Percentiles rank a stretch among this genome's conserved stretches.
These are phyloP conservation scores for Spodoptera picta DNA, from an alignment of 2,888 invertebrate genomes.

Conservation along the genomic window DNA sequence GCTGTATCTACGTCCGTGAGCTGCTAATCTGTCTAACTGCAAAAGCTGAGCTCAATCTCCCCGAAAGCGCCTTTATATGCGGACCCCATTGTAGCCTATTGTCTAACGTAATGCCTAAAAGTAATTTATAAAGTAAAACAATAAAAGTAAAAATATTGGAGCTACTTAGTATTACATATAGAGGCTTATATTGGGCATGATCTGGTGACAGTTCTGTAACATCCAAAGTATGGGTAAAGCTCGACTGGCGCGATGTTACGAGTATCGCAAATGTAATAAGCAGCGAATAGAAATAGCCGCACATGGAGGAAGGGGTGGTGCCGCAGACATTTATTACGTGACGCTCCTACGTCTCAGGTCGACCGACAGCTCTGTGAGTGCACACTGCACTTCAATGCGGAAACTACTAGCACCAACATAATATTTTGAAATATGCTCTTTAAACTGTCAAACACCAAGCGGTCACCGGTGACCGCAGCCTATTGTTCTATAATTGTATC, in stretches of 20 bases:
- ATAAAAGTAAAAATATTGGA: slow-evolving; percentile 22
- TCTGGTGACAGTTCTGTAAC: slow-evolving; percentile 14
- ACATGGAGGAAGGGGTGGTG: slow-evolving; percentile 38
- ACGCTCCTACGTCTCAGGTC: slow-evolving; percentile 29
- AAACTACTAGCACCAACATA: slow-evolving; percentile 15
- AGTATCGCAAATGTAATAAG: slow-evolving; percentile 28
- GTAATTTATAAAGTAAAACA: slow-evolving; percentile 29
- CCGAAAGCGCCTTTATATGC: no score
- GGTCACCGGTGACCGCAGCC: no score
- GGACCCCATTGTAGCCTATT: no score
- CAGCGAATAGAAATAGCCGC: slow-evolving; percentile 30
- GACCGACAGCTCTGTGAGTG: slow-evolving; percentile 35
- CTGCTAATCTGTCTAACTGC: no score
- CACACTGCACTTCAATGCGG: slow-evolving; percentile 17
- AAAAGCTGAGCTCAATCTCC: no score
- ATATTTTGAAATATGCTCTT: slow-evolving; percentile 26
- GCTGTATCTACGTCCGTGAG: no score
- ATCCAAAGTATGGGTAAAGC: slow-evolving; percentile 10
- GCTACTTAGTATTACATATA: slow-evolving; percentile 16
- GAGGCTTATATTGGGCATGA: slow-evolving; percentile 9
- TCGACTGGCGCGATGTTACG: slow-evolving; percentile 10
- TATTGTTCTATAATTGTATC: no score
- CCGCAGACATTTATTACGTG: slow-evolving; percentile 46
- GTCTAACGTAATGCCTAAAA: no score
- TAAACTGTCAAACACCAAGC: no score